These are phyloP conservation scores for Chesias legatella DNA, from an alignment of 2,888 invertebrate species.

Conservation along the genomic window DNA sequence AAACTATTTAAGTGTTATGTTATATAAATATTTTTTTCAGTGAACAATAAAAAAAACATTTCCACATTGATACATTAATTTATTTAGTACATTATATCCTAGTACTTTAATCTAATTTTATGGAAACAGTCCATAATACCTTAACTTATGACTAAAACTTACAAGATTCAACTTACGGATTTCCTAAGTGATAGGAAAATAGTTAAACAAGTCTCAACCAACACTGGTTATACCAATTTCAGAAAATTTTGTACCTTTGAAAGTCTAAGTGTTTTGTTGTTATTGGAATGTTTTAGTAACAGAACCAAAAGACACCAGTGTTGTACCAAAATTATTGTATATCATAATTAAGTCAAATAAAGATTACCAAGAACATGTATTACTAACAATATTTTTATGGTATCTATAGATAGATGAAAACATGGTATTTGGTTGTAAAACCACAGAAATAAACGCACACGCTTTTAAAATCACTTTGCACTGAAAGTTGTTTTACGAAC, in stretches of 20 bases:
- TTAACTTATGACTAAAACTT: constrained; percentile 51
- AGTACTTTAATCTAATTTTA: constrained; percentile 49
- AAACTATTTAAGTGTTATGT: too few species aligned
- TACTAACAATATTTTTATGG: neutral
- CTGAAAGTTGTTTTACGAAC: constrained; percentile 1
- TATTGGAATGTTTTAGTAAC: constrained; percentile 22
- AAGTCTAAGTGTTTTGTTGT: neutral
- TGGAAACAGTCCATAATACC: constrained; percentile 47
- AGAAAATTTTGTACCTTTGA: neutral
- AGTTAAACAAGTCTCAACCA: constrained; percentile 21
- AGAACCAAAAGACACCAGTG: too few species aligned
- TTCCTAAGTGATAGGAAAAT: constrained; percentile 33
- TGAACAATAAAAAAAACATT: constrained; percentile 21
- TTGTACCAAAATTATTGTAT: too few species aligned
- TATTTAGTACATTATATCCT: constrained; percentile 50
- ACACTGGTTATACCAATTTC: constrained; percentile 5
- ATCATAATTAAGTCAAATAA: constrained; percentile 2
- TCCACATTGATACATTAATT: constrained; percentile 45
- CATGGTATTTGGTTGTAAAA: constrained; percentile 13
- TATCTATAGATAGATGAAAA: neutral
- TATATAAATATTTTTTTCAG: too few species aligned
- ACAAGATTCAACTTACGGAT: constrained; percentile 32
- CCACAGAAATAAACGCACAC: constrained; percentile 7
- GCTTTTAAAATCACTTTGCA: constrained; percentile 5
- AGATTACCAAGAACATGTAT: neutral